Conservation (phyloP, 2,888 invertebrate genomes). For the Myopa tessellatipennis region DNA sequence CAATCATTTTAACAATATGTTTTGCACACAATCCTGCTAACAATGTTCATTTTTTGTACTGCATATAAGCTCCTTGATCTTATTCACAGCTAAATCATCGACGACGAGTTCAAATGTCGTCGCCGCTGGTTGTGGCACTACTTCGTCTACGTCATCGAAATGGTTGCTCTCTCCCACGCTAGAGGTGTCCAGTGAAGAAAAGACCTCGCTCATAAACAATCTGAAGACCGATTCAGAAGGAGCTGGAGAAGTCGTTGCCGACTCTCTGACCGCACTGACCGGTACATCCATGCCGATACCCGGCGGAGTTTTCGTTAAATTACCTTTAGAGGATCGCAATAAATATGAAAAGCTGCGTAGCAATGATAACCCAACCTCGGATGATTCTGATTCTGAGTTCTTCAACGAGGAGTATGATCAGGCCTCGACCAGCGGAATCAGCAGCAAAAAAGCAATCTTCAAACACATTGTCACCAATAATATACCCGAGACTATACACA, state of each 20-base stretch:
- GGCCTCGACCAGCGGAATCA: constrained; percentile 44
- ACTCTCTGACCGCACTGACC: constrained; percentile 43
- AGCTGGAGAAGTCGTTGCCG: constrained; percentile 46
- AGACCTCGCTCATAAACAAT: constrained; percentile 63
- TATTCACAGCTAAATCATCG: constrained; percentile 59
- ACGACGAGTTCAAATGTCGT: constrained; percentile 36
- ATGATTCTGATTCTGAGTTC: constrained; percentile 70
- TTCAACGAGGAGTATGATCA: constrained; percentile 62
- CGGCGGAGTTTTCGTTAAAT: constrained; percentile 71
- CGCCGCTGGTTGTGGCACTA: constrained; percentile 52
- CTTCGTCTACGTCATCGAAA: constrained; percentile 64
- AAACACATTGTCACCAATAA: constrained; percentile 70
- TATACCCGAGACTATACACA: constrained; percentile 71
- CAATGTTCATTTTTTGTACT: constrained; percentile 63
- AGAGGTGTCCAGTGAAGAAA: constrained; percentile 66
- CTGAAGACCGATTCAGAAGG: constrained; percentile 61
- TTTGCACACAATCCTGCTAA: constrained; percentile 44
- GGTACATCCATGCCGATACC: constrained; percentile 51
- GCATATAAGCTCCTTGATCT: constrained; percentile 62
- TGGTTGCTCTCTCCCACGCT: constrained; percentile 68
- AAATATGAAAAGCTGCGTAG: constrained; percentile 81
- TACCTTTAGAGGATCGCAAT: constrained; percentile 77
- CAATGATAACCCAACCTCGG: constrained; percentile 72
- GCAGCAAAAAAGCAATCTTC: constrained; percentile 64
- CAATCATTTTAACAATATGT: not conserved